Evolutionary conservation across 2,888 invertebrate species (phyloP), one percentile per base, ranked within the genome.

Genomic region (Limnephilus marmoratus): DNA sequence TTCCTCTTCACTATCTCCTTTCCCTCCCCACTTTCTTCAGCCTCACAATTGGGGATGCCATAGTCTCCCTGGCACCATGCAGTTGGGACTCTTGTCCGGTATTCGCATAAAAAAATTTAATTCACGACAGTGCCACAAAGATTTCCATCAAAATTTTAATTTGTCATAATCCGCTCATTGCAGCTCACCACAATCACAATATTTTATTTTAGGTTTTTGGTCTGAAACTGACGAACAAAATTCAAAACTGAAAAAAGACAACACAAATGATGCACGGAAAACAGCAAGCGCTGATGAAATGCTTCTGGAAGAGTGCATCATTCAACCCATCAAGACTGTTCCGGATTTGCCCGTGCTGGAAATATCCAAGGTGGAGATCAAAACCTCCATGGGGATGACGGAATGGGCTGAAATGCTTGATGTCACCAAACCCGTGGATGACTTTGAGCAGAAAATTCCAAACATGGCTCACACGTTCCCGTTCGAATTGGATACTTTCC

Each of bases 401-500:
- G 97, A 98, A 94, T 99, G 98, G 98, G 99, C 99, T 0, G 98
- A 99, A 94, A 97, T 98, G 95, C 96, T 99, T 80, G 98, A 99
- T 95, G 97, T 98, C 0, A 97, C 97, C 0, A 96, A 97, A 90
- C 98, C 98, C 0, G 97, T 99, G 0, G 96, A 96, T 2, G 98
- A 99, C 95, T 99, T 99, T 94, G 96, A 97, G 89, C 97, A 98
- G 94, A 97, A 97, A 94, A 97, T 99, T 92, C 98, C 98, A 7
- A 97, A 98, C 93, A 98, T 98, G 96, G 99, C 99, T 0, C 97
- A 98, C 94, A 97, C 96, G 93, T 99, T 97, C 95, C 97, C 98
- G 1, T 99, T 99, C 95, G 98, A 99, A 94, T 96, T 99, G 94
- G 99, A 99, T 95, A 98, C 97, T 41, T 99, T 99, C 95, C 99